Conservation (phyloP, 1,140 invertebrate species). For the Diploscapter pachys region DNA sequence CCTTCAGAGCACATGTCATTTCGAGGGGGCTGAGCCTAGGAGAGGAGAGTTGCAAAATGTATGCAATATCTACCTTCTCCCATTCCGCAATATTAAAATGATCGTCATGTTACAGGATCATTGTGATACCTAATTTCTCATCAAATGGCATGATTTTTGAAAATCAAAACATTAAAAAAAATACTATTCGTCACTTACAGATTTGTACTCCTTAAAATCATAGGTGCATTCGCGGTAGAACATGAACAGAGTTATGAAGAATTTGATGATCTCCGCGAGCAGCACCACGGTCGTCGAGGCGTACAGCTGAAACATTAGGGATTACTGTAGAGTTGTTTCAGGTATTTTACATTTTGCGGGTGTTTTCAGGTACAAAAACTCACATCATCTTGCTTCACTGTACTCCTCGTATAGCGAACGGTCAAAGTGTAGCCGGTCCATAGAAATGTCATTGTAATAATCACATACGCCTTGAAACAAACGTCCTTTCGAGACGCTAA, state of each 20-base stretch:
- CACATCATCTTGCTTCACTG: slow-evolving; percentile 33
- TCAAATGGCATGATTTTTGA: too few relatives aligned
- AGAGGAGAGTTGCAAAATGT: too few relatives aligned
- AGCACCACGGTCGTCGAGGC: slow-evolving; percentile 53
- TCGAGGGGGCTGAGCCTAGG: too few relatives aligned
- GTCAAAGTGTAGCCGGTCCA: slow-evolving; percentile 54
- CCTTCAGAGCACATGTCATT: too few relatives aligned
- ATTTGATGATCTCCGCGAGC: slow-evolving; percentile 49
- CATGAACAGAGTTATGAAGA: slow-evolving; percentile 46
- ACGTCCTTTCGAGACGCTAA: slow-evolving; percentile 8
- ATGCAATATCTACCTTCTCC: too few relatives aligned
- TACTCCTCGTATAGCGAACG: slow-evolving; percentile 43
- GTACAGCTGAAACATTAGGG: slow-evolving; percentile 40
- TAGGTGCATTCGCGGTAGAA: slow-evolving; percentile 36
- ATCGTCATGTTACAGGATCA: too few relatives aligned
- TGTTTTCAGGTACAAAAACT: slow-evolving; percentile 9
- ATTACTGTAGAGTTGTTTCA: slow-evolving; percentile 2
- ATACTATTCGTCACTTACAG: slow-evolving; percentile 1
- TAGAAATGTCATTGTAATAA: slow-evolving; percentile 48
- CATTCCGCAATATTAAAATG: too few relatives aligned
- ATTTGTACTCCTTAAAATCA: background rate
- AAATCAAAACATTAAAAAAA: too few relatives aligned
- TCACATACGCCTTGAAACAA: slow-evolving; percentile 52
- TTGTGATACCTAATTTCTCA: too few relatives aligned
- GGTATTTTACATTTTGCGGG: too few relatives aligned